Base-by-base conservation (phyloP, 2,888 invertebrate species). In the Lycaena phlaeas region DNA sequence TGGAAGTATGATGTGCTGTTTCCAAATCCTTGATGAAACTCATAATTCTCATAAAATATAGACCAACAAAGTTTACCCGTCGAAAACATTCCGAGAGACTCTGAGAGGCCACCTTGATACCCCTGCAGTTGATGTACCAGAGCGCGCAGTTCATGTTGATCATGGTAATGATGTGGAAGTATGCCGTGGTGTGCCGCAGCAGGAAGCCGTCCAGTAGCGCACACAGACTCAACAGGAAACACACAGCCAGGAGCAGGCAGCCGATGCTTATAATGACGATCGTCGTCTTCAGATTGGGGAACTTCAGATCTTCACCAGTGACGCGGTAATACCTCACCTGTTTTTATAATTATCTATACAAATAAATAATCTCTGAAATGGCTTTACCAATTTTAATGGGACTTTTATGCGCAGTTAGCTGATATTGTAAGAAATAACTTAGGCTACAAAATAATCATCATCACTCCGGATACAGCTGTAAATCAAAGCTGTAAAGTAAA, bases 131-230 rank as follows among this genome's bases (percentile, higher is more conserved):
- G 40, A 90, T 90, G 53, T 89, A 90, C 90, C 90, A 90, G 2
- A 90, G 70, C 0, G 90, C 89, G 46, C 89, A 89, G 58, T 90
- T 90, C 90, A 90, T 90, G 53, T 90, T 90, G 37, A 90, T 88
- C 88, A 89, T 90, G 0, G 86, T 90, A 22, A 90, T 88, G 31
- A 90, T 89, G 52, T 90, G 90, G 55, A 87, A 87, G 56, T 89
- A 89, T 0, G 88, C 88, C 1, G 70, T 61, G 0, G 90, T 90
- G 52, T 90, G 90, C 56, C 86, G 85, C 7, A 90, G 57, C 2
- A 87, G 84, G 59, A 89, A 90, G 0, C 90, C 90, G 31, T 89
- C 89, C 43, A 90, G 57, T 9, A 90, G 62, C 2, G 86, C 86
- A 47, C 87, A 88, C 1, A 90, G 68, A 17, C 88, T 86, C 11